Base-by-base conservation (phyloP, 2,113 vertebrate species). In the Reinhardtius hippoglossoides region DNA sequence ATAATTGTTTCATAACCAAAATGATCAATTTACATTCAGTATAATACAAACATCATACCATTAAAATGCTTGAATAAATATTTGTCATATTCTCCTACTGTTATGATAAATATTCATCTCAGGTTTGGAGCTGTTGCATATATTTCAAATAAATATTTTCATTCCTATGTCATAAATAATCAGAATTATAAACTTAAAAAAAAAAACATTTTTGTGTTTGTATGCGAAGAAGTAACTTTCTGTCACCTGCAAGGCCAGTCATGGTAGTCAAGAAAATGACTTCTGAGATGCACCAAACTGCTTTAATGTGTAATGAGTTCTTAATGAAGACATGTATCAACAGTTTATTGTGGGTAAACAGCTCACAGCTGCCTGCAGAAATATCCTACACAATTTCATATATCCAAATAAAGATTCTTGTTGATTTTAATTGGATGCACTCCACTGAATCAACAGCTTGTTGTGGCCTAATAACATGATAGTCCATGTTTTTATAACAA, bases 1-100 rank as follows among this genome's bases (percentile, higher is more conserved):
- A 60, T 10, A 56, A 6, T 2, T 48, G 56, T 48, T 54, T 55
- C 83, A 26, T 90, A 64, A 58, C 12, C 59, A 24, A 5, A 23
- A 72, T 65, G 0, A 59, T 40, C 2, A 3, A 14, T n/a, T 56
- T 14, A 57, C 2, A 52, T 37, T 9, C 58, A 48, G 9, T 64
- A 24, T 40, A 50, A 31, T 14, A 27, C 0, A 18, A 44, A 56
- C 24, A 7, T 48, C 2, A 23, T 24, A 46, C 14, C 6, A 2
- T 10, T 9, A 52, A 13, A 37, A 52, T 16, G 13, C 18, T 68
- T 12, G 26, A 44, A 13, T 18, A 27, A 20, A 54, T 10, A 21
- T 54, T 5, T 52, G 50, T 52, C 3, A 52, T n/a, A 52, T 7
- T 50, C n/a, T 20, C 18, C 48, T 20, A 3, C 18, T 20, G 44